phyloP scores from a whole-genome alignment of 2,797 vertebrate species.

The Sandelia bainsii region DNA sequence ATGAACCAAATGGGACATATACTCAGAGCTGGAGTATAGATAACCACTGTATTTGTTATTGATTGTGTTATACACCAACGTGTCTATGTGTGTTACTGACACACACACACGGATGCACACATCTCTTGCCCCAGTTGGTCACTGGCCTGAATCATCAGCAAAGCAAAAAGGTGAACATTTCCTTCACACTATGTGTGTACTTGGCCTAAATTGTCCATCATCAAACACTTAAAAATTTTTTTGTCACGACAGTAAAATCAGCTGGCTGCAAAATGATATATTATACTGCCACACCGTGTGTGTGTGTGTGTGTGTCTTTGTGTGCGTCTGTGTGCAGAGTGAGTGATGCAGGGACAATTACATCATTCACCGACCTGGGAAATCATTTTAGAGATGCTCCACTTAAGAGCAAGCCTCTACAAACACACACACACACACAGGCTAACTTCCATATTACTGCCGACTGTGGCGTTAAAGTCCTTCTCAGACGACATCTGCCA shows the following conservation, averaged over 20 bases:
- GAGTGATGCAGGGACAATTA: slow-evolving; percentile 72
- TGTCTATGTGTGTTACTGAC: not conserved
- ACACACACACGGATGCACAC: not conserved
- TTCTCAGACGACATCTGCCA: slow-evolving; percentile 41
- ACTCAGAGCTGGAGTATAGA: slow-evolving; percentile 3
- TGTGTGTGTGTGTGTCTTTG: slow-evolving; percentile 10
- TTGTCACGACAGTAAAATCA: slow-evolving; percentile 57
- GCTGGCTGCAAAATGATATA: slow-evolving; percentile 44
- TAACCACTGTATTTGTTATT: not conserved
- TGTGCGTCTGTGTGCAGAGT: slow-evolving; percentile 24
- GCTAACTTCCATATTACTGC: slow-evolving; percentile 32
- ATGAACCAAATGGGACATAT: no score
- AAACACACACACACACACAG: slow-evolving; percentile 29
- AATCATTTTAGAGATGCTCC: slow-evolving; percentile 78
- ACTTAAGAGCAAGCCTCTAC: slow-evolving; percentile 57
- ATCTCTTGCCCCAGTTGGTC: slow-evolving; percentile 47
- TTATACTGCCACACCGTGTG: not conserved
- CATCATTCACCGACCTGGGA: slow-evolving; percentile 74
- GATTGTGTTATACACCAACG: no score
- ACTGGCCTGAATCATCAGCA: slow-evolving; percentile 61
- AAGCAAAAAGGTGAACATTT: slow-evolving; percentile 44
- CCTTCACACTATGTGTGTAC: slow-evolving; percentile 13
- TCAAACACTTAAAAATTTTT: slow-evolving; percentile 32
- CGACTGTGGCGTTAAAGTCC: slow-evolving; percentile 41
- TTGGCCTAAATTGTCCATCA: slow-evolving; percentile 64